Evolutionary conservation across 2,797 vertebrate genomes (phyloP).

Genomic region (Tapera naevia): DNA sequence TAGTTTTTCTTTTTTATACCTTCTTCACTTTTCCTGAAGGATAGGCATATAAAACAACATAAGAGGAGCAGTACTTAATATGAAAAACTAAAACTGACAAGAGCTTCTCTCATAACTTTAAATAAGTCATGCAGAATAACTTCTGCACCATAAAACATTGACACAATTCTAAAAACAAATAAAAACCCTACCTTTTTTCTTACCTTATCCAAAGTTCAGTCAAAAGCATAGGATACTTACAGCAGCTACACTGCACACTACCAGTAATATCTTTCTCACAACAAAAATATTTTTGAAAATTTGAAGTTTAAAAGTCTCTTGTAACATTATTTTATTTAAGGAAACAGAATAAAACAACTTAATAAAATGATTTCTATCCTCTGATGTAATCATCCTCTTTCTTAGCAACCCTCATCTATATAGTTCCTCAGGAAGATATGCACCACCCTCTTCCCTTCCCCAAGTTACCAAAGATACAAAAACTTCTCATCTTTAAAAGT

Average conservation of each 20-base stretch:
- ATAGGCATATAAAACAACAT: neutral
- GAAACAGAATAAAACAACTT: neutral
- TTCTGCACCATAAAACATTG: neutral
- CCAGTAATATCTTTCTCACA: neutral
- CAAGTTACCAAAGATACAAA: neutral
- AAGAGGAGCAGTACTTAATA: neutral
- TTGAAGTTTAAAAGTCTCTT: neutral
- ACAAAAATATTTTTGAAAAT: neutral
- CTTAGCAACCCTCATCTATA: neutral
- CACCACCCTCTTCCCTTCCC: accelerated
- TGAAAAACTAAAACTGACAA: slow-evolving; percentile 40
- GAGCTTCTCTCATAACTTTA: slow-evolving; percentile 18
- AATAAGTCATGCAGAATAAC: slow-evolving; percentile 26
- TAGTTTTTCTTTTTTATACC: slow-evolving; percentile 2
- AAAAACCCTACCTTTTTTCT: neutral
- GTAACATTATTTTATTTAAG: neutral
- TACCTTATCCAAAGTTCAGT: neutral
- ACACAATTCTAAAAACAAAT: neutral
- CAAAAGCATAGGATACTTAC: neutral
- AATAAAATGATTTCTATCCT: neutral
- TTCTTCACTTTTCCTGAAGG: neutral
- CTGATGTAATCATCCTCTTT: neutral
- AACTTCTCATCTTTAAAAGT: neutral
- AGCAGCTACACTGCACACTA: neutral
- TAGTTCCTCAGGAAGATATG: neutral